Conservation (phyloP, 2,113 vertebrate species). For the Romanogobio albipinnatus region DNA sequence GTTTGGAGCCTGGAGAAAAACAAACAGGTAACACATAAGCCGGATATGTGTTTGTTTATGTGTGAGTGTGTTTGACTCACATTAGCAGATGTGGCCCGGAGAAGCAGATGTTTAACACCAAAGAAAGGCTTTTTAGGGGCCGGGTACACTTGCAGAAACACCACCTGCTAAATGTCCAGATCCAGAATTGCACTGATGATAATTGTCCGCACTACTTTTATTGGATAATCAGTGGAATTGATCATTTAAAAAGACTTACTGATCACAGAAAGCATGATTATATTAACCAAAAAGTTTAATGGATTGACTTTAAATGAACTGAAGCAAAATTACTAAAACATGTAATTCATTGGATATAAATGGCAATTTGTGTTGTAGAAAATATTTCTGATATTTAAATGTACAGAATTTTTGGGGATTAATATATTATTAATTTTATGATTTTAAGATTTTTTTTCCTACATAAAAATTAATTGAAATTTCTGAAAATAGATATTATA, state of each 20-base stretch:
- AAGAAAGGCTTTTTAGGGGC: not conserved
- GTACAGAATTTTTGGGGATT: not conserved
- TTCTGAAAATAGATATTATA: not conserved
- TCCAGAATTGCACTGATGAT: too few relatives aligned
- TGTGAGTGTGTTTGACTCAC: constrained; percentile 10
- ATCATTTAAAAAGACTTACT: not conserved
- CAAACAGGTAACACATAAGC: constrained; percentile 49
- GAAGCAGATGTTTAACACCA: not conserved
- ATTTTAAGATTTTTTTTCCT: not conserved
- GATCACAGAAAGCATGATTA: not conserved
- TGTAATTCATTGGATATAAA: not conserved
- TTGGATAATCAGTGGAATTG: not conserved
- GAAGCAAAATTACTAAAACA: not conserved
- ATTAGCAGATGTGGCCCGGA: constrained; percentile 17
- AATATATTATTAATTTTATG: not conserved
- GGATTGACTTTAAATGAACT: not conserved
- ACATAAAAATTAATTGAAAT: not conserved
- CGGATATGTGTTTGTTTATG: not conserved
- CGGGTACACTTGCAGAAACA: not conserved
- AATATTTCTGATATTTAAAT: not conserved
- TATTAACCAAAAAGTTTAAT: not conserved
- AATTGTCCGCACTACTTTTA: not conserved
- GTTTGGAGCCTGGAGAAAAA: constrained; percentile 30
- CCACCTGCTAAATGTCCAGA: not conserved
- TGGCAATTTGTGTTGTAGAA: not conserved